Evolutionary conservation across 2,888 invertebrate genomes (phyloP).

Genomic region (Elmis aenea): DNA sequence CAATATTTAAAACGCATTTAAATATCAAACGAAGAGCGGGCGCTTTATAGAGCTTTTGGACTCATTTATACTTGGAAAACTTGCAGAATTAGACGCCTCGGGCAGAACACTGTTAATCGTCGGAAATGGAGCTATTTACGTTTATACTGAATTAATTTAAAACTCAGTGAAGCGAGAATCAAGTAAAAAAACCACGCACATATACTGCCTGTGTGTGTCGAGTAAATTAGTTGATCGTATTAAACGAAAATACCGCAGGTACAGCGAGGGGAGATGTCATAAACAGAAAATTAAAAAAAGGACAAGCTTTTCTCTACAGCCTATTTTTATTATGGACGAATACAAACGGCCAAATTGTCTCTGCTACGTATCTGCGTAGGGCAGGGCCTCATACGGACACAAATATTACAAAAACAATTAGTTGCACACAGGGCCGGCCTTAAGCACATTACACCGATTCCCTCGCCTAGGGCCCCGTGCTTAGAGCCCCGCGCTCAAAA

Average conservation of each 20-base stretch:
- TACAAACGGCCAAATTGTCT: too few species aligned
- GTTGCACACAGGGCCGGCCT: too few species aligned
- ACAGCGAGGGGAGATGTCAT: too few species aligned
- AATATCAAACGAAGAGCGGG: conserved; percentile 37
- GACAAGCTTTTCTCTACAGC: too few species aligned
- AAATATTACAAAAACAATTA: too few species aligned
- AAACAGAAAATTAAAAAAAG: too few species aligned
- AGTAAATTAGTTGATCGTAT: conserved; percentile 8
- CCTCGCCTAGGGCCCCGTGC: too few species aligned
- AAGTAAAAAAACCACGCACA: conserved; percentile 29
- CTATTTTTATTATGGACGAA: too few species aligned
- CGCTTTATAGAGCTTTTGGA: conserved; percentile 34
- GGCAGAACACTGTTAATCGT: conserved; percentile 38
- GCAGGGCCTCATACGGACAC: too few species aligned
- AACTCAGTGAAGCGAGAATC: conserved; percentile 37
- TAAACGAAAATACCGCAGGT: conserved; percentile 12
- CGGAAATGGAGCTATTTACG: conserved; percentile 41
- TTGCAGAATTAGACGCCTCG: conserved; percentile 34
- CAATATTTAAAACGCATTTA: conserved; percentile 41
- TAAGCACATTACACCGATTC: too few species aligned
- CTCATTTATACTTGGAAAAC: conserved; percentile 33
- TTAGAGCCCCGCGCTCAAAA: too few species aligned
- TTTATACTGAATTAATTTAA: conserved; percentile 41
- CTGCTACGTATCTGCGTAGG: too few species aligned
- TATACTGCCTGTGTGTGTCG: conserved; percentile 6